Percentiles rank a stretch among this genome's conserved stretches.
Conservation (phyloP, 2,797 vertebrate genomes). For the Fundulus diaphanus region DNA sequence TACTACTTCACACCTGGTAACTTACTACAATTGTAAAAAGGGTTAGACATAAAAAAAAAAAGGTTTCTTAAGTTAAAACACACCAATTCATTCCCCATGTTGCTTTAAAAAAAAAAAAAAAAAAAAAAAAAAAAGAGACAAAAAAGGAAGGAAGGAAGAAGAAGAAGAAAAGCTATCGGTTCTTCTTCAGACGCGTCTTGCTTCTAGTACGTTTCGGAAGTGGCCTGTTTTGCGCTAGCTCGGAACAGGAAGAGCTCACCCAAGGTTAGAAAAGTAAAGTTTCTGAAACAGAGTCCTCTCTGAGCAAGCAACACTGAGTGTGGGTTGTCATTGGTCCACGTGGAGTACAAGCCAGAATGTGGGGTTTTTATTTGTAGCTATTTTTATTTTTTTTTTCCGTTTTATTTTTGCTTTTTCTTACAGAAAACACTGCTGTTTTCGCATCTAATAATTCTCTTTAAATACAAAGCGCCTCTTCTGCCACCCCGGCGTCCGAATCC, state of each 20-base stretch:
- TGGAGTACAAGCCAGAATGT: constrained; percentile 85
- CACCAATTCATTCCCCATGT: constrained; percentile 76
- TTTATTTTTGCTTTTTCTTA: constrained; percentile 72
- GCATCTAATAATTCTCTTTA: constrained; percentile 93
- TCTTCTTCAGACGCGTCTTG: constrained; percentile 80
- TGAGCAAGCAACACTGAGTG: constrained; percentile 98
- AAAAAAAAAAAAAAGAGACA: constrained; percentile 31
- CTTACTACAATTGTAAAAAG: constrained; percentile 87
- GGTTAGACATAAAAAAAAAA: constrained; percentile 84
- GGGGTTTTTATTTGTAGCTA: constrained; percentile 78
- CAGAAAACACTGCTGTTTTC: constrained; percentile 94
- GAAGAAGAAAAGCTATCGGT: constrained; percentile 76
- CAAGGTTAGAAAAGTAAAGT: constrained; percentile 84
- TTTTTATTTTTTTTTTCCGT: constrained; percentile 9
- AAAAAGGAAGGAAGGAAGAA: constrained; percentile 23
- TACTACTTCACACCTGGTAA: constrained; percentile 89
- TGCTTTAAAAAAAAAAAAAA: constrained; percentile 42
- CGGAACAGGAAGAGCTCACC: constrained; percentile 84
- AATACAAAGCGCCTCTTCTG: constrained; percentile 89
- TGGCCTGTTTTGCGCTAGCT: constrained; percentile 77
- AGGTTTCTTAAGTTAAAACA: constrained; percentile 81
- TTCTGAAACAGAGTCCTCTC: constrained; percentile 86
- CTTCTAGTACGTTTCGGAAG: constrained; percentile 82
- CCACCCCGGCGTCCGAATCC: constrained; percentile 85
- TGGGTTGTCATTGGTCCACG: constrained; percentile 96